Evolutionary conservation across 2,888 invertebrate species (phyloP), one percentile per base, ranked within the genome.

Genomic region (Phlogophora meticulosa): DNA sequence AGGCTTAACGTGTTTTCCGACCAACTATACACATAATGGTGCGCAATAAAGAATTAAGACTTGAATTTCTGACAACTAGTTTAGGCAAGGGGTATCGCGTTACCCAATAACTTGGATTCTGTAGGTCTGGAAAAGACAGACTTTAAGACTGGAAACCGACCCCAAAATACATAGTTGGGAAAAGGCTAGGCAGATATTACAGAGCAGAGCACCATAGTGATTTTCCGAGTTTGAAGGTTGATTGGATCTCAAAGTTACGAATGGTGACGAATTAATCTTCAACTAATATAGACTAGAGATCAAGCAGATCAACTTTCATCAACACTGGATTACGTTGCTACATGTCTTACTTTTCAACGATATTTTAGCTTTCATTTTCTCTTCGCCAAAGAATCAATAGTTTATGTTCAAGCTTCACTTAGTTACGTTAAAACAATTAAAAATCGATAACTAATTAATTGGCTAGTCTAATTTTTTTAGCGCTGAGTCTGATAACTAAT

Each of bases 281-380:
- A 64, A 77, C 49, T 72, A 10, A 42, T 43, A 7, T 13, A 0
- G 77, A 59, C 55, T 38, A 24, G 11, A 36, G 77, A 51, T 77
- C 3, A 22, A n/a, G 9, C 4, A 24, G 1, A 55, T 64, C 7
- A 43, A 32, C 4, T 22, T 46, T 34, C 20, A 11, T 45, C 9
- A 4, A 45, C 10, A 38, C 10, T 1, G 34, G 38, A 38, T 32
- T 38, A 32, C 4, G 11, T 2, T 5, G 15, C 0, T 34, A 34
- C 7, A 9, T 28, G 28, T 28, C 28, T 28, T 28, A 28, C 28
- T 28, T 20, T 15, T 22, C 13, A n/a, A 32, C 5, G 5, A 32
- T 32, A 55, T 34, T 28, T 28, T 13, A 17, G 11, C 10, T 1
- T 15, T 40, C n/a, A 4, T 22, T 15, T 32, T 10, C 28, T 13